Base-by-base conservation (phyloP, 2,797 vertebrate genomes). In the Spea hammondii region DNA sequence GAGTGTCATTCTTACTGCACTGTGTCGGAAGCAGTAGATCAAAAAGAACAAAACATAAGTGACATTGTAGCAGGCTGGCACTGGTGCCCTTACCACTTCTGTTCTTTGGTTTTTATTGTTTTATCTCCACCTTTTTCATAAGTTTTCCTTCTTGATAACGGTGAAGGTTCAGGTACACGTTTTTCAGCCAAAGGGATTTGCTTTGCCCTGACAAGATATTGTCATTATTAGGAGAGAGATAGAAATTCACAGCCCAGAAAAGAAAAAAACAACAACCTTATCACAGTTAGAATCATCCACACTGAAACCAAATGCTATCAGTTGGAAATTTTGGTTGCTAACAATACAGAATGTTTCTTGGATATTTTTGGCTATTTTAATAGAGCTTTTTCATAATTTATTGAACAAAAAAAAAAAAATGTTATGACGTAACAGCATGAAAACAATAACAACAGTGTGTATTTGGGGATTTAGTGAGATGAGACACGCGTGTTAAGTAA, bases 61-160 rank as follows among this genome's bases (percentile, higher is more conserved):
- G 32, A 32, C 11, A 17, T 17, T 4, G 13, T 45, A 46, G 45
- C 13, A 65, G 4, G 5, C 0, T 45, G 14, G 3, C 46, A 70
- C 14, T 50, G 5, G 5, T 12, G 67, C 77, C 85, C 97, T 97
- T 96, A 99, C 89, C 89, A 90, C 83, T 94, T 92, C 54, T 93
- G 94, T 85, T 98, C 97, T 92, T 96, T 98, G 87, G 91, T 80
- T 89, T 96, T 98, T 89, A 59, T 6, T 9, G 90, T 79, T 83
- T 92, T 93, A 79, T 94, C 94, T 53, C 85, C 57, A 46, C 84
- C 76, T 66, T 89, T 96, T 48, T 98, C 96, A 79, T 92, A 94
- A 10, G 79, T 60, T 90, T 90, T 96, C 85, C 95, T 93, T 82
- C 93, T 93, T 70, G 83, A 87, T 82, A 94, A 89, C 48, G 97